Evolutionary conservation across 1,140 invertebrate species (phyloP).

Genomic region (Aleiodes sp.): DNA sequence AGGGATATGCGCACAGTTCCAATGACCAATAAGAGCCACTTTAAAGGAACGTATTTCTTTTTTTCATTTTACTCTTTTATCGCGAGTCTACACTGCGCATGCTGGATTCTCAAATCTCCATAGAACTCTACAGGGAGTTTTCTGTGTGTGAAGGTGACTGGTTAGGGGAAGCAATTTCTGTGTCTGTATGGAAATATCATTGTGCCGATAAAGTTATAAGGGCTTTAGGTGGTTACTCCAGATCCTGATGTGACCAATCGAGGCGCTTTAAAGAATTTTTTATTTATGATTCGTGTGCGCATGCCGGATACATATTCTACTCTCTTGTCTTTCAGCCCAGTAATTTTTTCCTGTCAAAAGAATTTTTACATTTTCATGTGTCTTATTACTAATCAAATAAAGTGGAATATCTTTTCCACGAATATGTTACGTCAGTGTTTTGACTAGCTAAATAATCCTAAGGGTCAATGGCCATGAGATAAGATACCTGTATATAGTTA

Average conservation of each 20-base stretch:
- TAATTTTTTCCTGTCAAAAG: too few species aligned
- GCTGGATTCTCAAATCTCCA: conserved; percentile 59
- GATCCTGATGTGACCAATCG: conserved; percentile 58
- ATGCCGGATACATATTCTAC: conserved; percentile 53
- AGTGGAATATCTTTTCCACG: not conserved
- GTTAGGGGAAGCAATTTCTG: conserved; percentile 25
- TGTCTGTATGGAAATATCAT: conserved; percentile 62
- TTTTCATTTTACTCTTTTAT: not conserved
- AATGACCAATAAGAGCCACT: conserved; percentile 65
- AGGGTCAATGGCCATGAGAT: conserved; percentile 15
- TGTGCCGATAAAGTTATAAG: conserved; percentile 57
- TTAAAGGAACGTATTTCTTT: conserved; percentile 60
- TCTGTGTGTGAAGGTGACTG: conserved; percentile 15
- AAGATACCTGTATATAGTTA: not conserved
- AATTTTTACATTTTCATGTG: not conserved
- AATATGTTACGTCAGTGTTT: not conserved
- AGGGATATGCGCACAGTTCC: conserved; percentile 41
- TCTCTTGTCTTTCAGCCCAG: conserved; percentile 31
- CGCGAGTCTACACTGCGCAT: conserved; percentile 51
- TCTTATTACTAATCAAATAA: not conserved
- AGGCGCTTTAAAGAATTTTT: conserved; percentile 54
- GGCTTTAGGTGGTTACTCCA: conserved; percentile 41
- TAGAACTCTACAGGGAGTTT: not conserved
- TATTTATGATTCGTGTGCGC: conserved; percentile 49
- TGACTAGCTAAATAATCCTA: conserved; percentile 5